Evolutionary conservation across 2,888 invertebrate species (phyloP), one percentile per base, ranked within the genome.

Genomic region (Furcula furcula): DNA sequence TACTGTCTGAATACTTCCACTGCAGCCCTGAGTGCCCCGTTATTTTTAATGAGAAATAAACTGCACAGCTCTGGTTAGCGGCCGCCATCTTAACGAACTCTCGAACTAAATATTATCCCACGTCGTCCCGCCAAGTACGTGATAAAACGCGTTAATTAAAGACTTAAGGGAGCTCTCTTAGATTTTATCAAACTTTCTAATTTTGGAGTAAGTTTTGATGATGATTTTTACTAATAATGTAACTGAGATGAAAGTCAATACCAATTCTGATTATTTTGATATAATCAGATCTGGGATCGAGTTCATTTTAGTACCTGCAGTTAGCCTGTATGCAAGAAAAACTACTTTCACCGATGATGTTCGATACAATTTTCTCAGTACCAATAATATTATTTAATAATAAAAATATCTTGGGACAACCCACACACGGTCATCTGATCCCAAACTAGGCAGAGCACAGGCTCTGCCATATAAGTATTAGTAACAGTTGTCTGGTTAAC

Each of bases 11-110:
- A 55, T 36, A 35, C n/a, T 20, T 20, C 14, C 25, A 31, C 33
- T 31, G 40, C 25, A 16, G 26, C 7, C 50, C 40, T 41, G 47
- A 58, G 55, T 41, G 45, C 26, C 39, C 59, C 37, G 52, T 55
- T 55, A 55, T 55, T 55, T 55, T 55, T 58, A 55, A 55, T 55
- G 55, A 55, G 55, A 58, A 58, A 55, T 58, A 55, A 55, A 55
- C 55, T 49, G 28, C 43, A 57, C 26, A 36, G 33, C 55, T 36
- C 35, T 30, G 34, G 59, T 43, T 35, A 43, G 7, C 26, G 42
- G 37, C 34, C 42, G 51, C 47, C 43, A 32, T 40, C 41, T 40
- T 58, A 55, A 55, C 55, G 55, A 58, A 55, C 52, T 40, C 45
- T 55, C 44, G 42, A 40, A 45, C 51, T 40, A 31, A 55, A 55